Evolutionary conservation across 2,113 vertebrate species (phyloP).

Genomic region (Lynx canadensis): DNA sequence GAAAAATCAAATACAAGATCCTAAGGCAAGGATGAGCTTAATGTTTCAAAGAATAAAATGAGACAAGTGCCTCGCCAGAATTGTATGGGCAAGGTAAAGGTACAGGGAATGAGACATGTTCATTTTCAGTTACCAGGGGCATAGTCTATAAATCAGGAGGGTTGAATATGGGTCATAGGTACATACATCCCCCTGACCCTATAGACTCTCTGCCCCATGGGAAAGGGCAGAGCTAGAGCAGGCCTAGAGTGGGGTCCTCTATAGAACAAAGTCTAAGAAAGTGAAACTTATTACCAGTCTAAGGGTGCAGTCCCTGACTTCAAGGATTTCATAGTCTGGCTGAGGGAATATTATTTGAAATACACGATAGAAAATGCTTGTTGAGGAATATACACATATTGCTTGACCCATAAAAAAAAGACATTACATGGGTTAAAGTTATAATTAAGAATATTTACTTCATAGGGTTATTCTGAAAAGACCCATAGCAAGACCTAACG

Average conservation of each 20-base stretch:
- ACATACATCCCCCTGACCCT: accelerated
- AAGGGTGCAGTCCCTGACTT: not conserved
- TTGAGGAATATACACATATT: not conserved
- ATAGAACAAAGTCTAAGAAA: not conserved
- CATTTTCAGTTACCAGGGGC: not conserved
- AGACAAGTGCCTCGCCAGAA: not conserved
- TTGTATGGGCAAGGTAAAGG: not conserved
- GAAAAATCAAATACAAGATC: not conserved
- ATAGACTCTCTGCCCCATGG: not conserved
- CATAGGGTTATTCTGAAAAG: not conserved
- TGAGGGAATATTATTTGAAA: not conserved
- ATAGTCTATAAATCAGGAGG: not conserved
- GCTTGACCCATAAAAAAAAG: not conserved
- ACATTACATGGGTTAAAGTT: not conserved
- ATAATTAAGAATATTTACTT: not conserved
- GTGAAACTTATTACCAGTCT: accelerated
- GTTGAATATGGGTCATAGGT: accelerated
- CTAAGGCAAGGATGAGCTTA: not conserved
- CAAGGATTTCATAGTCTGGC: not conserved
- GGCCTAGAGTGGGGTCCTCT: not conserved
- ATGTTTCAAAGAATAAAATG: not conserved
- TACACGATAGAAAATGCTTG: not conserved
- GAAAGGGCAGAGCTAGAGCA: not conserved
- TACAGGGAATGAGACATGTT: not conserved
- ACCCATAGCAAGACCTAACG: not conserved